These are phyloP conservation scores for Polymixis flavicincta DNA, from an alignment of 2,888 invertebrate genomes.

Conservation along the genomic window DNA sequence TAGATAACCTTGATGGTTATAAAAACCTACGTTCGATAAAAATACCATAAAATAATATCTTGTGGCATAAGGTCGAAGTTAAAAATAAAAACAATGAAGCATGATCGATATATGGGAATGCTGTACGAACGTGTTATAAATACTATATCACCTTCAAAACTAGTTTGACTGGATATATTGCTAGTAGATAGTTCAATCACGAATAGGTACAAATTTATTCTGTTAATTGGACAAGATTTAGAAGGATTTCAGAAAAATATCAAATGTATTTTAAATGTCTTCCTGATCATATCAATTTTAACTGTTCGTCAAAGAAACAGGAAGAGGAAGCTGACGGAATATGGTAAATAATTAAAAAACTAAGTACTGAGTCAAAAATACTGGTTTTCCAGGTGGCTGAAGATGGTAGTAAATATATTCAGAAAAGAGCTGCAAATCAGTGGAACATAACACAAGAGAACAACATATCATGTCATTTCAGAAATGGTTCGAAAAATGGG, in stretches of 20 bases:
- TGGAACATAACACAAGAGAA: background rate
- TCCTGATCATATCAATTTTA: constrained; percentile 7
- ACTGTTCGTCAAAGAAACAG: constrained; percentile 25
- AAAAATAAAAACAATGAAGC: constrained; percentile 51
- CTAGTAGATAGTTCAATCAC: constrained; percentile 14
- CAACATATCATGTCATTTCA: constrained; percentile 4
- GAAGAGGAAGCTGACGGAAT: constrained; percentile 35
- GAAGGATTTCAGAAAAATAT: constrained; percentile 7
- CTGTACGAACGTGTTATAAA: constrained; percentile 36
- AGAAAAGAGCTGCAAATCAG: constrained; percentile 1
- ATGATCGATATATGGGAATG: constrained; percentile 36
- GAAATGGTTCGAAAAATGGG: background rate
- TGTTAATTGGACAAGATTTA: constrained; percentile 15
- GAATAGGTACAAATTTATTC: constrained; percentile 27
- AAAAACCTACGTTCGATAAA: constrained; percentile 28
- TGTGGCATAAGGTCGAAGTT: constrained; percentile 43
- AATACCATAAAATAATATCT: constrained; percentile 23
- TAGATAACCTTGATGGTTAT: constrained; percentile 39
- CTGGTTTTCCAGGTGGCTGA: too few relatives aligned
- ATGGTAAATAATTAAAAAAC: background rate
- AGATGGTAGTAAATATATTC: background rate
- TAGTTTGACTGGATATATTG: constrained; percentile 35
- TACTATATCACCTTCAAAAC: constrained; percentile 53
- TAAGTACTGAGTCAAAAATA: background rate
- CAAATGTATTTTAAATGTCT: constrained; percentile 3